Base-by-base conservation (phyloP, 1,140 invertebrate genomes). In the Heliconius hermathena region DNA sequence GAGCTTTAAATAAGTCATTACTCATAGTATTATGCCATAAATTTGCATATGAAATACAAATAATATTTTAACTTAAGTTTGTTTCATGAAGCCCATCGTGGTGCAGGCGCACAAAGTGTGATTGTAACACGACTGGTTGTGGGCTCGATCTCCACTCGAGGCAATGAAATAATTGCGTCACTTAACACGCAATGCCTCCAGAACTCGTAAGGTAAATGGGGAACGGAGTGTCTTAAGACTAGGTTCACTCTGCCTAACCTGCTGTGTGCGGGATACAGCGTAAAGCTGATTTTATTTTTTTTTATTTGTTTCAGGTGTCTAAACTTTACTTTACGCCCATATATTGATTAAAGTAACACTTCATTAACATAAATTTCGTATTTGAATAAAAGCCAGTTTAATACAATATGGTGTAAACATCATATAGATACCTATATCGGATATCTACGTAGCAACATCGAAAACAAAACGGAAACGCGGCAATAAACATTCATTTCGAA, bases 401-500 rank as follows among this genome's bases (percentile, higher is more conserved):
- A 72, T 80, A 72, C 71, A 72, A 36, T 72, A 72, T 60, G 73
- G 66, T 80, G 78, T 80, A 80, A 80, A 80, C 74, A 76, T 80
- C 4, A 36, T 9, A 49, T 54, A 46, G 41, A 4, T 46, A 46
- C 41, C 41, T 46, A 76, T 16, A 77, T 72, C 66, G 70, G 36
- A 79, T 33, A 60, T 80, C 52, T 66, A 29, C 78, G 49, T 76
- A 80, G 78, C 74, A 71, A 87, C 85, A 89, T 88, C 83, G 87
- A 88, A 89, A 92, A 91, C 88, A 91, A 90, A 91, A 90, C 90
- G 88, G 90, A 90, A 90, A 91, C 91, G 86, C 90, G 82, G 86
- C 91, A 92, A 92, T 92, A 93, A 91, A 93, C 92, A 94, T 91
- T 92, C 89, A 93, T 94, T 93, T 90, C 91, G 85, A 93, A 93